Conservation (phyloP, 2,797 vertebrate genomes). For the Adelosebastes latens region DNA sequence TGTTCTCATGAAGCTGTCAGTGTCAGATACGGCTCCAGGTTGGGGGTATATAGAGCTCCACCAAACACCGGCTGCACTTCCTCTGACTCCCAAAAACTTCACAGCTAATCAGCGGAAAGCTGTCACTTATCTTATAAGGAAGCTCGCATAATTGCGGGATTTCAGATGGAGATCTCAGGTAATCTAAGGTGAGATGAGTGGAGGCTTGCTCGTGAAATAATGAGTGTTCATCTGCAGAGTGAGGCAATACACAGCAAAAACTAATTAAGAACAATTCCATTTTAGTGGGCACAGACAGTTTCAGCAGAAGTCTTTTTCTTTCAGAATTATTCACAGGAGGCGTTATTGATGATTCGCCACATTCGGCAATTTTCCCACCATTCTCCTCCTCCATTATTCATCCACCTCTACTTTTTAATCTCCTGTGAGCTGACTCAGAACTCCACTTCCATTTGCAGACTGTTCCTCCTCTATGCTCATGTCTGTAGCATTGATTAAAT, state of each 20-base stretch:
- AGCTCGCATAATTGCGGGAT: constrained; percentile 26
- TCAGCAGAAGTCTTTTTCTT: constrained; percentile 72
- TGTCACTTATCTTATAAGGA: constrained; percentile 60
- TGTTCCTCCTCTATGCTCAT: constrained; percentile 80
- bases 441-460: constrained; percentile 84
- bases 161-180: constrained; percentile 47
- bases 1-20: constrained; percentile 46
- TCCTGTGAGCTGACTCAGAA: constrained; percentile 87
- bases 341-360: constrained; percentile 85
- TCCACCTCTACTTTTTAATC: constrained; percentile 86
- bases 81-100: constrained; percentile 41
- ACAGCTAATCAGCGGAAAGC: constrained; percentile 64
- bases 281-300: constrained; percentile 66
- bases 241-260: constrained; percentile 67
- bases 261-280: constrained; percentile 78
- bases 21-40: constrained; percentile 43
- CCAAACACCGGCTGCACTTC: constrained; percentile 27
- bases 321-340: constrained; percentile 80
- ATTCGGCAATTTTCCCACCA: constrained; percentile 82
- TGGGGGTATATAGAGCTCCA: constrained; percentile 12
- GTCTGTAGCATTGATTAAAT: constrained; percentile 86
- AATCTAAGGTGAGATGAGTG: constrained; percentile 42
- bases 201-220: constrained; percentile 54
- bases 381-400: constrained; percentile 86
- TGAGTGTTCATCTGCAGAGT: constrained; percentile 51